Evolutionary conservation across 92 coral and sea anemone genomes (phyloP).

Genomic region (Siderastrea siderea): DNA sequence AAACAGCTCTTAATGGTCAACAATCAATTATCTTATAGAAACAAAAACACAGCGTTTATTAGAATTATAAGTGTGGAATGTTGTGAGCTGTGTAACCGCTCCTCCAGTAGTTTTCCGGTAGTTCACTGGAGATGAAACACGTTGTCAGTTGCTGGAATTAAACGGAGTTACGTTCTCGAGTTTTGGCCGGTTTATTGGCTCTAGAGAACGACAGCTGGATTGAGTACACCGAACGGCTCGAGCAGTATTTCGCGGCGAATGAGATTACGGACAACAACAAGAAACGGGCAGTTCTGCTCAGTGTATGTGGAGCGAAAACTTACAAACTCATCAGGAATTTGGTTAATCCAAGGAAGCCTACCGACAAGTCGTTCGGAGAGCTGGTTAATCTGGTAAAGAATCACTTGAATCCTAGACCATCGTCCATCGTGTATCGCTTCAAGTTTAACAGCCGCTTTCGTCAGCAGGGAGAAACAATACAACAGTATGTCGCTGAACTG

Average conservation of each 20-base stretch:
- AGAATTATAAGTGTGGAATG: too few species aligned
- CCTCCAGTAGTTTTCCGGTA: too few species aligned
- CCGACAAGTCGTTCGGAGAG: conserved; percentile 44
- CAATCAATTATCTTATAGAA: too few species aligned
- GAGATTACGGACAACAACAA: not conserved
- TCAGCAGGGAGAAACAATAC: conserved; percentile 19
- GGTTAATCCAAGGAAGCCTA: conserved; percentile 60
- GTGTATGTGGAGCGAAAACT: conserved; percentile 23
- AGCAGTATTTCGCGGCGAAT: not conserved
- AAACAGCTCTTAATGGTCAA: too few species aligned
- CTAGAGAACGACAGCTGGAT: not conserved
- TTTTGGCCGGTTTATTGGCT: too few species aligned
- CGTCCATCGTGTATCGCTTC: conserved; percentile 20
- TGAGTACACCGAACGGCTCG: too few species aligned
- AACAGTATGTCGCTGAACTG: conserved; percentile 22
- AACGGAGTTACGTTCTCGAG: too few species aligned
- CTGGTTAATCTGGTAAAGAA: conserved; percentile 38
- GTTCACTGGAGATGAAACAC: too few species aligned
- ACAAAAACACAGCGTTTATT: too few species aligned
- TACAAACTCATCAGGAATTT: conserved; percentile 20
- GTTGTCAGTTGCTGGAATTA: too few species aligned
- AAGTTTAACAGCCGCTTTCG: conserved; percentile 62
- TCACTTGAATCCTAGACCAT: conserved; percentile 67
- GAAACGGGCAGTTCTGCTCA: conserved; percentile 21
- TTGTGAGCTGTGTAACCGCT: too few species aligned